These are phyloP conservation scores for Ischnus inquisitorius DNA, from an alignment of 2,888 invertebrate genomes.

Conservation along the genomic window DNA sequence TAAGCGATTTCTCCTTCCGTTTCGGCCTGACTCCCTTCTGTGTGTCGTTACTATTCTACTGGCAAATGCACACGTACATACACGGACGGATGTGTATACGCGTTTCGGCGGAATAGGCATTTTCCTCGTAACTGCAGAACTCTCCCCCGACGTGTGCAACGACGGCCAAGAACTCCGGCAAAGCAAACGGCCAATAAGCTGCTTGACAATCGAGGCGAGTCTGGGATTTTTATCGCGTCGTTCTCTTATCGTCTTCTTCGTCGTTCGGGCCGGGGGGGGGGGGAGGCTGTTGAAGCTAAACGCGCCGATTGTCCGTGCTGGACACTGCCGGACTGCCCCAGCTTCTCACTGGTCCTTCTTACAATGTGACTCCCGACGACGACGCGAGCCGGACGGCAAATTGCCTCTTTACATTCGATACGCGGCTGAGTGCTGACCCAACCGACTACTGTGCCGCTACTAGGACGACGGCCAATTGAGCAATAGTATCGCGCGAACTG, in stretches of 20 bases:
- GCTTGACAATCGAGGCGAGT: constrained; percentile 64
- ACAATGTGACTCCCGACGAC: constrained; percentile 32
- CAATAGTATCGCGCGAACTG: constrained; percentile 38
- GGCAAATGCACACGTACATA: neutral
- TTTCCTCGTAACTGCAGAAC: constrained; percentile 61
- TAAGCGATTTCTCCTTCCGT: constrained; percentile 60
- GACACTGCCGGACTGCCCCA: constrained; percentile 51
- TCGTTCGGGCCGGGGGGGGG: too few relatives aligned
- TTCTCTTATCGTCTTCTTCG: constrained; percentile 39
- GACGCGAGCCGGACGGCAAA: constrained; percentile 53
- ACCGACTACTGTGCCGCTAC: constrained; percentile 57
- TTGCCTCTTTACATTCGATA: constrained; percentile 72
- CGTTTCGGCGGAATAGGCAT: constrained; percentile 63
- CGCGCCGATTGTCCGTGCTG: constrained; percentile 60
- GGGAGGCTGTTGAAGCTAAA: constrained; percentile 53
- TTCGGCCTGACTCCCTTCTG: neutral
- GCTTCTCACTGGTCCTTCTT: constrained; percentile 14
- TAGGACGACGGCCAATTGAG: constrained; percentile 61
- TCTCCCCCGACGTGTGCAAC: constrained; percentile 3
- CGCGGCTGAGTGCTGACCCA: constrained; percentile 66
- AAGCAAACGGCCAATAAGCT: constrained; percentile 68
- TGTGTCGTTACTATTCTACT: neutral
- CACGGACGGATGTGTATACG: neutral
- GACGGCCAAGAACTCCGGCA: constrained; percentile 54
- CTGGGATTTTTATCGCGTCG: constrained; percentile 68